Percentiles rank a stretch among this genome's conserved stretches.
phyloP scores from a whole-genome alignment of 2,113 vertebrate species.

The Amphiprion ocellaris region DNA sequence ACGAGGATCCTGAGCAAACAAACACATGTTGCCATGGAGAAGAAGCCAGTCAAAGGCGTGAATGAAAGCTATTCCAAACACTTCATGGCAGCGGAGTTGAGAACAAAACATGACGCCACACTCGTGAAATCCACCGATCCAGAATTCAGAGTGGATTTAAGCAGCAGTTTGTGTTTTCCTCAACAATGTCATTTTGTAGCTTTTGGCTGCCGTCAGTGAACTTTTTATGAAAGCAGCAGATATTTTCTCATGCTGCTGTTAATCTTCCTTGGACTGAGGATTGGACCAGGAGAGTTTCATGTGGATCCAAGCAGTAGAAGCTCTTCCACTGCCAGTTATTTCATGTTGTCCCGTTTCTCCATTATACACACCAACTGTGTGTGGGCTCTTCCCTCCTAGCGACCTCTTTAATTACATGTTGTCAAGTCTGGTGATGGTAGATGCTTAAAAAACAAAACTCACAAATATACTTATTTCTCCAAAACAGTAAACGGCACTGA shows the following conservation, averaged over 20 bases:
- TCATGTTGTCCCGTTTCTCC: background rate
- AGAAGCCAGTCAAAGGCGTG: background rate
- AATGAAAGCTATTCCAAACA: background rate
- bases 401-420: conserved; percentile 12
- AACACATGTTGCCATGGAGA: background rate
- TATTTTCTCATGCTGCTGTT: no score
- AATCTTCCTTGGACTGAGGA: background rate
- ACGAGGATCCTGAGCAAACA: conserved; percentile 1
- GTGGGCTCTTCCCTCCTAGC: background rate
- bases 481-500: background rate
- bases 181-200: background rate
- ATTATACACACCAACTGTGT: background rate
- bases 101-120: no score
- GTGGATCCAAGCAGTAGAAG: background rate
- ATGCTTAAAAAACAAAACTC: background rate
- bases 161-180: background rate
- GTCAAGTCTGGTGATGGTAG: background rate
- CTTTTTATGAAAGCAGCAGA: no score
- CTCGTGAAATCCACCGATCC: no score
- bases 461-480: background rate
- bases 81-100: no score
- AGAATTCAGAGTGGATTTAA: background rate
- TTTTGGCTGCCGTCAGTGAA: no score
- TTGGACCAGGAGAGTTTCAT: background rate
- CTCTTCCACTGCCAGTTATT: background rate